Base-by-base conservation (phyloP, 2,797 vertebrate genomes). In the Avahi laniger region DNA sequence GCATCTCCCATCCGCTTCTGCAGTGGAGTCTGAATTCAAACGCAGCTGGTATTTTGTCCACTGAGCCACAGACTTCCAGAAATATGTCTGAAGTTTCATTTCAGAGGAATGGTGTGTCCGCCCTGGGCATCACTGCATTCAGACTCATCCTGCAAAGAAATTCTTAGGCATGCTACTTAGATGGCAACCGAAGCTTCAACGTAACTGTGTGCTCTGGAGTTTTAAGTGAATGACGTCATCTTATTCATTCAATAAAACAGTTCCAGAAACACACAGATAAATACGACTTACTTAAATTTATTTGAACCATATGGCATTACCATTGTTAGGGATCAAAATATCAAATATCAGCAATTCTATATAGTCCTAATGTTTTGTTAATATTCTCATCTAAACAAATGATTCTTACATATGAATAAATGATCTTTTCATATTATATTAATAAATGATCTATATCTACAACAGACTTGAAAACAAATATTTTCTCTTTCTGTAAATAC, bases 1-100 rank as follows among this genome's bases (percentile, higher is more conserved):
- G 43, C 0, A 0, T 8, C 22, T 1, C 11, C 15, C 1, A 0
- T 48, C 3, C 35, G 5, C 72, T 4, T 26, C 15, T 0, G 1
- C 0, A 46, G 24, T 0, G 4, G 33, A 38, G 11, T 46, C 70
- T 46, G 2, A 52, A 43, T 38, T 33, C 18, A 26, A 54, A 13
- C 4, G 22, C 12, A 15, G 7, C 7, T 1, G 24, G 18, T 20
- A 8, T 52, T 69, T 69, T 30, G 24, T 69, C 48, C 18, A 8
- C 28, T 54, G 11, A 41, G 52, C 33, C 26, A 5, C 0, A 1
- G 46, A 22, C 46, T 73, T 43, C 20, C 67, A 82, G 59, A 76
- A 63, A 69, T 2, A 38, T 0, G 1, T 15, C 28, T 52, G 33
- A 18, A 13, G 14, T 22, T 50, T 57, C 76, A 3, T 30, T 43